Evolutionary conservation across 2,797 vertebrate genomes (phyloP), one percentile per base, ranked within the genome.

Genomic region (Gymnopithys bicolor): DNA sequence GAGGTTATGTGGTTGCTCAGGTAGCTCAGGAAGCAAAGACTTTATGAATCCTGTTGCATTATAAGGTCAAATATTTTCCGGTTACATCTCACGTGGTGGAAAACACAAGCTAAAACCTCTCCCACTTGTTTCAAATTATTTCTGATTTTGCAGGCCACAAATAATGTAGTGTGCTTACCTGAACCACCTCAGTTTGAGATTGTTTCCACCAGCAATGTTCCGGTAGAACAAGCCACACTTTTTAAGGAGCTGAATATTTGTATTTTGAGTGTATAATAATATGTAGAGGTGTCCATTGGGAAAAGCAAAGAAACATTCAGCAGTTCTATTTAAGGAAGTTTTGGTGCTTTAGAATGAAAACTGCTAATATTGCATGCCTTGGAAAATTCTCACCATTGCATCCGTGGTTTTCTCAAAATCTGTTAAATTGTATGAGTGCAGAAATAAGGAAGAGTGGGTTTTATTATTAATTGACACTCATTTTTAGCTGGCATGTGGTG

Each of bases 401-500:
- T 95, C 86, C 2, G 1, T 91, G 92, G 74, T 96, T 97, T 95
- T 96, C 96, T 96, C 96, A 97, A 97, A 98, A 95, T 93, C 96
- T 96, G 97, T 97, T 97, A 97, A 97, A 96, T 97, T 97, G 94
- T 76, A 84, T 46, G 93, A 97, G 89, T 80, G 87, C 74, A 96
- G 96, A 95, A 97, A 93, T 96, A 96, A 96, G 77, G 84, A 91
- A 95, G 49, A 71, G 55, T 83, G 64, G 5, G 5, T 84, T 92
- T 92, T 97, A 92, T 97, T 98, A 98, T 97, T 98, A 98, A 98
- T 97, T 97, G 97, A 98, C 97, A 98, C 97, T 98, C 97, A 97
- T 98, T 96, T 97, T 97, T 97, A 97, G 95, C 93, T 89, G 97
- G 97, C 97, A 87, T 98, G 97, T 98, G 93, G 97, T 92, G 97